Evolutionary conservation across 30 jellyfish, hydroid and myxozoan genomes (phyloP), one percentile per base, ranked within the genome.

Genomic region (Sanderia malayensis): DNA sequence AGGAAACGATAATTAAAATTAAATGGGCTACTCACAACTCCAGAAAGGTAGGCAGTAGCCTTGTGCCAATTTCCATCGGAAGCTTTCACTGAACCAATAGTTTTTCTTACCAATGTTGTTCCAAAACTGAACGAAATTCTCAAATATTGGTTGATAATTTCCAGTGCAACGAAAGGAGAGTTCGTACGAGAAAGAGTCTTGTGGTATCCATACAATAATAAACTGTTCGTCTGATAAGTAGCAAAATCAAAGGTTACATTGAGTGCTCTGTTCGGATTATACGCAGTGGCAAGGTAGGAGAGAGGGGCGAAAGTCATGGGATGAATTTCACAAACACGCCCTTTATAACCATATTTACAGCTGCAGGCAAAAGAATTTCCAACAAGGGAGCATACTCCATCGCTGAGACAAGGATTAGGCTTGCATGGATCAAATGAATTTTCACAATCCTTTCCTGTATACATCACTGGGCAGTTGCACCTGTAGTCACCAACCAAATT

Each of bases 361-460:
- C 18, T 62, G 68, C 96, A 86, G 21, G 72, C 21, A 55, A 76
- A 86, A 3, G 85, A 28, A 4, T 26, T 83, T 57, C 53, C 73
- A 8, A 44, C 45, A 15, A 64, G 62, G 4, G 65, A 25, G 74
- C 96, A 86, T 31, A 44, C 46, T 6, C 86, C 93, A 1, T 82
- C 84, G 33, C 67, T 47, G 15, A 62, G 71, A 46, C 96, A 86
- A 0, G 93, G 96, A 63, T 58, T 68, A 8, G 86, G 89, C 20
- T 37, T 58, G 74, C 95, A 85, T 18, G 55, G 84, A 59, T 87
- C 71, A 44, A 87, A 67, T 26, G 45, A 69, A 29, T 23, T 57
- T 57, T 87, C 95, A 29, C 97, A 89, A 58, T 55, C 26, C 29
- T 46, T 44, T 0, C 97, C 97, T 8, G 85, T 70, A 46, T 24